phyloP scores from a whole-genome alignment of 1,140 invertebrate species.

The Drosophila ironensis region DNA sequence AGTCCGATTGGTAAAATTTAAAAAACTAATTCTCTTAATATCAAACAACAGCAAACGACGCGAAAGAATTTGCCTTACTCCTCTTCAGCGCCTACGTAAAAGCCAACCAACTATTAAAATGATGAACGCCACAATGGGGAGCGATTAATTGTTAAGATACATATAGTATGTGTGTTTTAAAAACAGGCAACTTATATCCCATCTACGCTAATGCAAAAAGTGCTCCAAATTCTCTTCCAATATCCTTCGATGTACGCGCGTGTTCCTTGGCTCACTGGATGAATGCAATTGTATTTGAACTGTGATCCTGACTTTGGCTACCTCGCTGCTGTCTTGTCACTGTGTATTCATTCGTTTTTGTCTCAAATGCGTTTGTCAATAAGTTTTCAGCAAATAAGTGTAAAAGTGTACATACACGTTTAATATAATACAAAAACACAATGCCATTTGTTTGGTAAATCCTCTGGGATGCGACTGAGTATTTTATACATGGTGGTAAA shows the following conservation, averaged over 20 bases:
- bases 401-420: slow-evolving; percentile 59
- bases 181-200: slow-evolving; percentile 73
- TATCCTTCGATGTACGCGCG: slow-evolving; percentile 64
- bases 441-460: slow-evolving; percentile 17
- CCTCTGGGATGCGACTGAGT: slow-evolving; percentile 23
- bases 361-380: slow-evolving; percentile 53
- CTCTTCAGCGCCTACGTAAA: slow-evolving; percentile 37
- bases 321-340: slow-evolving; percentile 9
- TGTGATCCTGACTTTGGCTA: slow-evolving; percentile 45
- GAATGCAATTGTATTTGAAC: slow-evolving; percentile 61
- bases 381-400: slow-evolving; percentile 72
- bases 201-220: slow-evolving; percentile 35
- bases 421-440: slow-evolving; percentile 58
- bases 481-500: slow-evolving; percentile 53
- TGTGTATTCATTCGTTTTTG: slow-evolving; percentile 4
- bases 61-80: slow-evolving; percentile 51
- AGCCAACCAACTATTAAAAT: slow-evolving; percentile 49
- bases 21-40: slow-evolving; percentile 67
- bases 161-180: slow-evolving; percentile 51
- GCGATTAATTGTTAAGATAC: slow-evolving; percentile 35
- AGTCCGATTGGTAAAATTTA: slow-evolving; percentile 42
- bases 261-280: slow-evolving; percentile 27
- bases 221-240: slow-evolving; percentile 41
- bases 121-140: slow-evolving; percentile 37
- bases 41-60: slow-evolving; percentile 65